Conservation (phyloP, 2,797 vertebrate species). For the Xerus rutilus region DNA sequence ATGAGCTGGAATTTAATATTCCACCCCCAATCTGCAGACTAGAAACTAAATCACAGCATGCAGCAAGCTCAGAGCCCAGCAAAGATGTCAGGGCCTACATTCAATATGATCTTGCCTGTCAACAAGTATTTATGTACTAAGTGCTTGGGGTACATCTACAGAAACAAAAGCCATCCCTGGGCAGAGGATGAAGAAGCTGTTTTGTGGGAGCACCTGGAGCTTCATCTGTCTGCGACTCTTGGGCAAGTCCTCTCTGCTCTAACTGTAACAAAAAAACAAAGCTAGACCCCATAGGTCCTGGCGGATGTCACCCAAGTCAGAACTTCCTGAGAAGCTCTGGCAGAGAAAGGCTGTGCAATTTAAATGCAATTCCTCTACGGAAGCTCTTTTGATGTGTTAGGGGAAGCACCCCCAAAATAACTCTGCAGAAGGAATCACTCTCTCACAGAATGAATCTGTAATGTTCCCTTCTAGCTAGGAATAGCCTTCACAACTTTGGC, state of each 20-base stretch:
- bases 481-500: not conserved
- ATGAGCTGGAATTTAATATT: not conserved
- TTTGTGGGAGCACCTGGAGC: not conserved
- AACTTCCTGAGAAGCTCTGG: not conserved
- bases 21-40: not conserved
- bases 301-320: not conserved
- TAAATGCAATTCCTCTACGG: slow-evolving; percentile 12
- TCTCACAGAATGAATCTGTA: not conserved
- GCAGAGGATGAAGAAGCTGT: not conserved
- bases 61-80: not conserved
- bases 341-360: not conserved
- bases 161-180: not conserved
- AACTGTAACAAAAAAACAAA: not conserved
- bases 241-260: not conserved
- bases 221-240: not conserved
- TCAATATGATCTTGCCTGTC: not conserved
- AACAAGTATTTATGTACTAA: not conserved
- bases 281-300: not conserved
- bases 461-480: slow-evolving; percentile 9
- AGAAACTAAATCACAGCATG: not conserved
- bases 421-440: not conserved
- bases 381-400: not conserved
- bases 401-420: slow-evolving; percentile 46
- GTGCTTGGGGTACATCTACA: not conserved
- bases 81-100: not conserved